Base-by-base conservation (phyloP, 2,797 vertebrate species). In the Fringilla coelebs region DNA sequence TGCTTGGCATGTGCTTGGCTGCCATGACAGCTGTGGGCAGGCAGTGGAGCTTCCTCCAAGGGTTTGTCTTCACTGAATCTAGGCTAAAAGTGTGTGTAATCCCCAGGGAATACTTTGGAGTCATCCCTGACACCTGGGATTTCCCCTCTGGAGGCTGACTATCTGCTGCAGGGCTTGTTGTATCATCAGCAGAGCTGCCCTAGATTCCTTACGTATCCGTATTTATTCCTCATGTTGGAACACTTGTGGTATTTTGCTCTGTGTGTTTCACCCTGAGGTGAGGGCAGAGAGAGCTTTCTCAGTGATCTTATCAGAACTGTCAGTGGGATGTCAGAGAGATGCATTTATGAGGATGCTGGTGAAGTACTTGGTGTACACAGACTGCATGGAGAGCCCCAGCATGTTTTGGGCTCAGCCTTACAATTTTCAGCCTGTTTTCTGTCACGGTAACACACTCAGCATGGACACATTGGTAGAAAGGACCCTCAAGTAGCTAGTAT, bases 171-270 rank as follows among this genome's bases (percentile, higher is more conserved):
- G 74, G 87, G 77, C 58, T 74, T 28, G 21, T 49, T 76, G 45
- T 45, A 20, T 32, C 31, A 4, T 31, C 51, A 21, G 29, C 76
- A 62, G 81, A 61, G 84, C 84, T 85, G 88, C 76, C 76, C 72
- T 40, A 19, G 45, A 32, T 91, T 77, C 79, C 68, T 66, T 26
- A 26, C 0, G 0, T 16, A n/a, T 65, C 74, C 2, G 0, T 14
- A 52, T 74, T 52, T 54, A 68, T 51, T 72, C 57, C 80, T 38
- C 0, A 0, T 16, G 13, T 36, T 76, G 86, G 81, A 58, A 41
- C 22, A 1, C 43, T 84, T 26, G 41, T 8, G 66, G 45, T 51
- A 5, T 58, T 88, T 52, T 61, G 51, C 80, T 66, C 16, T 1
- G 0, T 18, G 46, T 10, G 28, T 58, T 77, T 86, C 61, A 31